Conservation (phyloP, 2,113 vertebrate genomes). For the Gila orcuttii region DNA sequence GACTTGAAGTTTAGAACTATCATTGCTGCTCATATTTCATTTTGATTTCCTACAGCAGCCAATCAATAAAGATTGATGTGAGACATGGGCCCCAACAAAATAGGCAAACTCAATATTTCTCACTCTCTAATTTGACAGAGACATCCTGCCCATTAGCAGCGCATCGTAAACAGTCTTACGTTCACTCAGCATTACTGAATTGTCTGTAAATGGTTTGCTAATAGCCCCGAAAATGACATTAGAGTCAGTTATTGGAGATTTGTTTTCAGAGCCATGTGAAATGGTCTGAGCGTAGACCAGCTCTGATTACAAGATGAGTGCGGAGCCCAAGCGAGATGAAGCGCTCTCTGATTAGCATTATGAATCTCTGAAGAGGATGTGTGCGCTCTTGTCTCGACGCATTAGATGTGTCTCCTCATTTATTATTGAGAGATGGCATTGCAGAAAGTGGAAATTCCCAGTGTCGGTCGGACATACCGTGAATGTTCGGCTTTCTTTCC, state of each 20-base stretch:
- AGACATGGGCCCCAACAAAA: slow-evolving; percentile 45
- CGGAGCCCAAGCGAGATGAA: slow-evolving; percentile 30
- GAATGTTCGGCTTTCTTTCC: slow-evolving; percentile 18
- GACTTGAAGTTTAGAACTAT: slow-evolving; percentile 56
- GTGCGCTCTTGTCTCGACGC: not conserved
- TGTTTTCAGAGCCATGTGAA: slow-evolving; percentile 44
- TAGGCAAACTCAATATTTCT: slow-evolving; percentile 56
- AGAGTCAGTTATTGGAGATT: slow-evolving; percentile 49
- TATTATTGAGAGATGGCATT: slow-evolving; percentile 41
- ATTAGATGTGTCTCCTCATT: slow-evolving; percentile 35
- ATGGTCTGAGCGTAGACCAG: slow-evolving; percentile 44
- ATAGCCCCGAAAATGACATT: slow-evolving; percentile 55
- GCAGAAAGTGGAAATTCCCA: slow-evolving; percentile 27
- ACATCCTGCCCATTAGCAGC: slow-evolving; percentile 60
- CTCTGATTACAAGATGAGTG: slow-evolving; percentile 47
- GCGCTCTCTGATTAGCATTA: slow-evolving; percentile 25
- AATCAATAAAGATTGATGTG: slow-evolving; percentile 63
- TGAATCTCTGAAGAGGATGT: slow-evolving; percentile 31
- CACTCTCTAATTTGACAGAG: slow-evolving; percentile 54
- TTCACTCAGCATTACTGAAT: slow-evolving; percentile 45
- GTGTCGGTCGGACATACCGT: not conserved
- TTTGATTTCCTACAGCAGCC: slow-evolving; percentile 66
- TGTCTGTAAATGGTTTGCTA: slow-evolving; percentile 57
- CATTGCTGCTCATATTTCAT: slow-evolving; percentile 62
- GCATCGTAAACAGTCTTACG: slow-evolving; percentile 38